These are phyloP conservation scores for Myotis brandtii DNA, from an alignment of 2,113 vertebrate genomes.

Conservation along the genomic window DNA sequence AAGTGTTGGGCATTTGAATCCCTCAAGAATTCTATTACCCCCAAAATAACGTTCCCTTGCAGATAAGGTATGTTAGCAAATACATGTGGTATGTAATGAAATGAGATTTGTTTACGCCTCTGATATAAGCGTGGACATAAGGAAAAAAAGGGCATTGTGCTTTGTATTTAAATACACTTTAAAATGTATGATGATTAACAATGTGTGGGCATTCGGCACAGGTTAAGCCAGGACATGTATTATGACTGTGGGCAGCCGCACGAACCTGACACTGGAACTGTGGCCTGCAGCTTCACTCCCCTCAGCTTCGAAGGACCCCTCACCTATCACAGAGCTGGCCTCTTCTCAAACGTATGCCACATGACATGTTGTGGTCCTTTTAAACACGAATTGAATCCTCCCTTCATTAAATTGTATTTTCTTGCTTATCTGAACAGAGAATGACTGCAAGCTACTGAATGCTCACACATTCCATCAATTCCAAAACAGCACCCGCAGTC, in stretches of 20 bases:
- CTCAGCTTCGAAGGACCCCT: not conserved
- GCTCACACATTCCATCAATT: not conserved
- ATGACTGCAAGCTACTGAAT: not conserved
- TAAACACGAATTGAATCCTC: not conserved
- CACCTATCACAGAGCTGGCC: not conserved
- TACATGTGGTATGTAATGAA: not conserved
- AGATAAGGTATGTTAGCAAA: slow-evolving; percentile 37
- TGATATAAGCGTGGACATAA: slow-evolving; percentile 10
- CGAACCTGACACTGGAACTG: slow-evolving; percentile 47
- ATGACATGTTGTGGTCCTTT: not conserved
- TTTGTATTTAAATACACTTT: slow-evolving; percentile 7
- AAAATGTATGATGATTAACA: not conserved
- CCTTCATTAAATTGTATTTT: not conserved
- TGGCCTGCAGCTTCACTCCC: not conserved
- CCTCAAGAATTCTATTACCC: slow-evolving; percentile 36
- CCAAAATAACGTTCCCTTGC: slow-evolving; percentile 28
- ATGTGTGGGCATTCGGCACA: not conserved
- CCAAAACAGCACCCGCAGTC: not conserved
- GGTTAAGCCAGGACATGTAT: not conserved
- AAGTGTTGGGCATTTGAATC: slow-evolving; percentile 24
- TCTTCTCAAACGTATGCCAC: not conserved
- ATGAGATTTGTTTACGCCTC: not conserved
- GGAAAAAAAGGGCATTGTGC: not conserved
- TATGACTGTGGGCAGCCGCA: slow-evolving; percentile 4
- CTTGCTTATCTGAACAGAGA: not conserved